These are phyloP conservation scores for Coronaproctus castanopsis DNA, from an alignment of 2,888 invertebrate species.

Conservation along the genomic window DNA sequence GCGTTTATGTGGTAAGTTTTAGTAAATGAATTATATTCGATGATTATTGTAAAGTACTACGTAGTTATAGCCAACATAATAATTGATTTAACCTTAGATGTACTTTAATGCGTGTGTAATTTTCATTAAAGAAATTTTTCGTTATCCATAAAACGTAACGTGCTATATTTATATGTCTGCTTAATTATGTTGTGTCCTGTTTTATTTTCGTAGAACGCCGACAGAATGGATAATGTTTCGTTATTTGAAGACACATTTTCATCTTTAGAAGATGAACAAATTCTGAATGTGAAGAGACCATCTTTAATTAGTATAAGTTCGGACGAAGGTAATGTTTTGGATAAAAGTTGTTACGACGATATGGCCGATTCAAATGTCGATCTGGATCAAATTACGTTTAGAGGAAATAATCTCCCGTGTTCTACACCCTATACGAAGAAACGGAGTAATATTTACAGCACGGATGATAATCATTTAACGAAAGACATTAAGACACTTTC, in stretches of 20 bases:
- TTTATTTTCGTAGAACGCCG: no score
- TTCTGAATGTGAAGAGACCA: slow-evolving; percentile 8
- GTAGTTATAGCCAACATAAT: no score
- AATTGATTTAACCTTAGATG: no score
- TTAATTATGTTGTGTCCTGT: no score
- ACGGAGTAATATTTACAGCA: not conserved
- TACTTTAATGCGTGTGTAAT: no score
- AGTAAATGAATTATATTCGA: no score
- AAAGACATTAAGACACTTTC: slow-evolving; percentile 5
- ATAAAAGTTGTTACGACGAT: no score
- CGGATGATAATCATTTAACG: not conserved
- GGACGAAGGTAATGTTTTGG: slow-evolving; percentile 2
- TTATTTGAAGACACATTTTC: slow-evolving; percentile 6
- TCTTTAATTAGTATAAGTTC: slow-evolving; percentile 9
- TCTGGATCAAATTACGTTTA: not conserved
- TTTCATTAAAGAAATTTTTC: no score
- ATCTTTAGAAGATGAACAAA: slow-evolving; percentile 7
- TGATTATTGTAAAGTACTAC: no score
- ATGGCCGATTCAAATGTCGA: not conserved
- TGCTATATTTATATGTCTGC: no score
- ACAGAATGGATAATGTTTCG: not conserved
- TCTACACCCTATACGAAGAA: not conserved
- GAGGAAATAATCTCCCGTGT: not conserved
- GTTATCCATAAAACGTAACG: no score
- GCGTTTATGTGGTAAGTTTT: no score